Evolutionary conservation across 2,888 invertebrate genomes (phyloP), one percentile per base, ranked within the genome.

Genomic region (Pachliopta kotzebuea): DNA sequence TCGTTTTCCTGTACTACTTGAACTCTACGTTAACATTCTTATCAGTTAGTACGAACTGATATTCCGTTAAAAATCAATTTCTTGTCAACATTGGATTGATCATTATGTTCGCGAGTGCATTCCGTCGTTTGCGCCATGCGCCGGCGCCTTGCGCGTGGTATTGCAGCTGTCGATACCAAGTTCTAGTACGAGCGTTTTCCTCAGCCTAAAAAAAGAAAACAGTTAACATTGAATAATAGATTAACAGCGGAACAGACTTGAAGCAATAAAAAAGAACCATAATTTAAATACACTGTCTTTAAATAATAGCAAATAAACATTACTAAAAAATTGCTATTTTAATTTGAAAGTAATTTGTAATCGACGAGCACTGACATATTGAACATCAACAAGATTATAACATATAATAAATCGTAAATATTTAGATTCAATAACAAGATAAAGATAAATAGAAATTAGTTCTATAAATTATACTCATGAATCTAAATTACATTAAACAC

Each of bases 41-140:
- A 50, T 14, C 31, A 11, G 1, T 14, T 37, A 37, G 14, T 14
- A 37, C 4, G 37, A 37, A 45, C 18, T 4, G 18, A 6, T 45
- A 1, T 45, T 45, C 1, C 0, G 9, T 45, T 45, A 18, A 45
- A 49, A 26, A 20, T 79, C 70, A 92, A 74, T 92, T 92, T 65
- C 92, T 85, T 45, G 93, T 92, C 71, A 94, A 85, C 95, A 95
- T 95, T 60, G 97, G 96, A 82, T 97, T 97, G 79, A 98, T 98
- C 98, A 98, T 98, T 73, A 98, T 98, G 81, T 98, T 98, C n/a
- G 98, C 98, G 75, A 98, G 92, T 8, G 98, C 98, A 78, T 97
- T 98, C 49, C 98, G 93, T 69, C 98, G 93, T 82, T 96, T 95
- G 61, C 98, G 93, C 98, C 98, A 98, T 9, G 96, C 95, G 66